phyloP scores from a whole-genome alignment of 1,140 invertebrate genomes.

The Hyphantria cunea region DNA sequence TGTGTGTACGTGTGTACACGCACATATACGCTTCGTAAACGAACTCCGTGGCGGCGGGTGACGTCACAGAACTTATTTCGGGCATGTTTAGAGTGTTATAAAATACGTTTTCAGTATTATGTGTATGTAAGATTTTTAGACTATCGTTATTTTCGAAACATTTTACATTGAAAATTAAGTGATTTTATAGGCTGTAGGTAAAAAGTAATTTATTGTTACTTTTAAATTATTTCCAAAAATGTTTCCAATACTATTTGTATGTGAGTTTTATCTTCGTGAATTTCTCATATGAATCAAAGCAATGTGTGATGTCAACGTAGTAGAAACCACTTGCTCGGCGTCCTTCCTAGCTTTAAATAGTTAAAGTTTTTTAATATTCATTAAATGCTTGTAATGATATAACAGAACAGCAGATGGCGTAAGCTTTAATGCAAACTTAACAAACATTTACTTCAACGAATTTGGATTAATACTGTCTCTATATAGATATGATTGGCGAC shows the following conservation, averaged over 20 bases:
- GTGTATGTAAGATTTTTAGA: slow-evolving; percentile 74
- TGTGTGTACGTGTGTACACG: background rate
- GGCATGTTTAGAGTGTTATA: slow-evolving; percentile 55
- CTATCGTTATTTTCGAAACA: slow-evolving; percentile 69
- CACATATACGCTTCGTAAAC: background rate
- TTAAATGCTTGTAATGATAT: slow-evolving; percentile 13
- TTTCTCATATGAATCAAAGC: slow-evolving; percentile 43
- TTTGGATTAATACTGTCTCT: slow-evolving; percentile 13
- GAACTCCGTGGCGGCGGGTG: background rate
- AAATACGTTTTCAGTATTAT: slow-evolving; percentile 77
- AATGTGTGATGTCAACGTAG: slow-evolving; percentile 43
- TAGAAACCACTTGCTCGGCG: slow-evolving; percentile 55
- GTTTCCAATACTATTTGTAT: slow-evolving; percentile 66
- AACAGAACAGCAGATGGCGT: slow-evolving; percentile 14
- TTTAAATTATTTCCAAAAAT: slow-evolving; percentile 75
- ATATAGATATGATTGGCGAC: background rate
- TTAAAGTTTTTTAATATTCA: slow-evolving; percentile 34
- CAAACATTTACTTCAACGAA: slow-evolving; percentile 17
- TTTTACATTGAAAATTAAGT: slow-evolving; percentile 71
- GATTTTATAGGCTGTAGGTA: slow-evolving; percentile 74
- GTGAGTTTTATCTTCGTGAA: slow-evolving; percentile 50
- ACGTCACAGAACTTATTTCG: slow-evolving; percentile 50
- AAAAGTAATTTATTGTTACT: slow-evolving; percentile 79
- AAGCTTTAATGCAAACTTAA: slow-evolving; percentile 25
- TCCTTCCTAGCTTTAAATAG: slow-evolving; percentile 79